A percentile compares a stretch with the other conserved stretches of the same genome.
phyloP scores from a whole-genome alignment of 64 coral and sea anemone genomes.

The Stichodactyla mertensii region DNA sequence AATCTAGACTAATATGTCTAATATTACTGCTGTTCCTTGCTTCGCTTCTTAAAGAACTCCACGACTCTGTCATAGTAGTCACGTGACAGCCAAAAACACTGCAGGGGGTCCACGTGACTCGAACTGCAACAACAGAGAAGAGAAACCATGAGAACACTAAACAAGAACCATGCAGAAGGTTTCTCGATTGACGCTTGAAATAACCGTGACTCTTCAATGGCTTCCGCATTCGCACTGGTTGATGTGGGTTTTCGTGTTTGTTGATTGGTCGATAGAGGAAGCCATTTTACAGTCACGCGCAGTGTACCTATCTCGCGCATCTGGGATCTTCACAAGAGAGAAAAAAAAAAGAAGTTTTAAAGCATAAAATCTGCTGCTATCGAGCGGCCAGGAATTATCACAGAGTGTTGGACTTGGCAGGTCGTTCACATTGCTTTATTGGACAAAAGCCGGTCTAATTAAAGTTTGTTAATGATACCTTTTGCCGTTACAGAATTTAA shows the following conservation, averaged over 20 bases:
- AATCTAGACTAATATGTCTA: neutral
- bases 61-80: conserved; percentile 89
- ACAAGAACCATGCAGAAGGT: no score
- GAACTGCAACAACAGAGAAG: conserved; percentile 43
- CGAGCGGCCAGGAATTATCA: neutral
- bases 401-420: neutral
- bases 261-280: no score
- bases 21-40: conserved; percentile 13
- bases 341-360: no score
- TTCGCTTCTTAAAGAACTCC: conserved; percentile 61
- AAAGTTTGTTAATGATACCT: conserved; percentile 33
- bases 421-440: neutral
- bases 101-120: conserved; percentile 93
- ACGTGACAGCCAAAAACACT: conserved; percentile 95
- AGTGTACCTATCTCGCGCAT: no score
- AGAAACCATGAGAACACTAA: no score
- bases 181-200: no score
- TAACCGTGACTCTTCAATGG: no score
- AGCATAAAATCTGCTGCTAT: no score
- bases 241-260: no score
- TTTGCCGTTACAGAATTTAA: conserved; percentile 96
- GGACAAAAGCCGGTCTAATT: neutral
- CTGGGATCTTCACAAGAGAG: no score
- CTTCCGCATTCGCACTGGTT: no score
- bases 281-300: no score